phyloP scores from a whole-genome alignment of 2,113 vertebrate genomes.

The Ceratotherium simum region DNA sequence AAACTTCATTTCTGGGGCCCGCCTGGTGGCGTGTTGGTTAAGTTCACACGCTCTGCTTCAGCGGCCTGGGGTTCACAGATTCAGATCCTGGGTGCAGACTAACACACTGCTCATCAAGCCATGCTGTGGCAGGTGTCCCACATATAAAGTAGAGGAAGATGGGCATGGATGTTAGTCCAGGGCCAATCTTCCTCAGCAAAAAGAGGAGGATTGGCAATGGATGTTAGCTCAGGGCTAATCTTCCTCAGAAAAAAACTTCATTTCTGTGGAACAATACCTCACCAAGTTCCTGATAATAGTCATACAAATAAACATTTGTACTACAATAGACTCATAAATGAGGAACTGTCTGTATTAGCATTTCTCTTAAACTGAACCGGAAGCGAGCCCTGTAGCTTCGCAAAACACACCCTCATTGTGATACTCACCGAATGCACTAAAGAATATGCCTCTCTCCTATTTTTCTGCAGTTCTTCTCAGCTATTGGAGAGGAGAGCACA shows the following conservation, averaged over 20 bases:
- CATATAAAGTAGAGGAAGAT: too few relatives aligned
- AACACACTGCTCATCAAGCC: too few relatives aligned
- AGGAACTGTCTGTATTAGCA: neutral
- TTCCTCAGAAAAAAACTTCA: neutral
- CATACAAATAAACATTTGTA: neutral
- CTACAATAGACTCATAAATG: neutral
- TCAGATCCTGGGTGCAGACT: too few relatives aligned
- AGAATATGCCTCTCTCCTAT: neutral
- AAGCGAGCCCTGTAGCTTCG: neutral
- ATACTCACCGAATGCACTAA: neutral
- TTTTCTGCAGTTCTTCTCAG: neutral
- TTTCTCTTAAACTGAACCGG: neutral
- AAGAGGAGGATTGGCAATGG: too few relatives aligned
- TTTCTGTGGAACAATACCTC: constrained; percentile 8
- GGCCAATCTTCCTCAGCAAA: too few relatives aligned
- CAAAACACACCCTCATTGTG: neutral
- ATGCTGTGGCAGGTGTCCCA: too few relatives aligned
- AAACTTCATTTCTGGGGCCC: neutral
- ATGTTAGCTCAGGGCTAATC: too few relatives aligned
- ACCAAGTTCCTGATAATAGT: neutral
- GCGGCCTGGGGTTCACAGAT: too few relatives aligned
- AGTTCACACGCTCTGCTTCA: too few relatives aligned
- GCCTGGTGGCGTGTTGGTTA: too few relatives aligned
- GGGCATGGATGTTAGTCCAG: too few relatives aligned
- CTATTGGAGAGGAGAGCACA: neutral